Conservation (phyloP, 2,888 invertebrate species). For the Andrena fulva region DNA sequence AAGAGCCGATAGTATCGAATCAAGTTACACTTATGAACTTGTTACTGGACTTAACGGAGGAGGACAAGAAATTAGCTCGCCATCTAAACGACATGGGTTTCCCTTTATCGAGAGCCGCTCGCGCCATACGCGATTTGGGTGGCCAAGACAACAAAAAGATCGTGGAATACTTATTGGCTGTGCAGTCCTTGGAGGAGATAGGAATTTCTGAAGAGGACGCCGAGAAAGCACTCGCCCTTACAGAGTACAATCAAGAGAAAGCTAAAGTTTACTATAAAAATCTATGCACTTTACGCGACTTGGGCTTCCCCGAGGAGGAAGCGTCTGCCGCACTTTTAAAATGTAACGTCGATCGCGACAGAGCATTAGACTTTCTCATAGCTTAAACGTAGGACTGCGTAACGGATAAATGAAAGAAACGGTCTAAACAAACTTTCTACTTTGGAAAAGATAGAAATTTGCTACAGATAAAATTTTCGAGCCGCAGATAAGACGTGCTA, state of each 20-base stretch:
- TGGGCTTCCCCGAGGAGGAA: conserved; percentile 92
- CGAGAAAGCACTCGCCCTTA: conserved; percentile 85
- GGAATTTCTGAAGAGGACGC: conserved; percentile 84
- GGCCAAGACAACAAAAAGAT: conserved; percentile 95
- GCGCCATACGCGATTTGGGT: conserved; percentile 90
- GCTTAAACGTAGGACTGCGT: conserved; percentile 73
- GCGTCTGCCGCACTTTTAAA: conserved; percentile 91
- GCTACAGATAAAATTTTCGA: conserved; percentile 16
- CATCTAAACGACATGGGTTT: conserved; percentile 96
- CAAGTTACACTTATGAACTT: conserved; percentile 67
- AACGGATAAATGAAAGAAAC: conserved; percentile 15
- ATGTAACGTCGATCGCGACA: conserved; percentile 93
- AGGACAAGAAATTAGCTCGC: conserved; percentile 88
- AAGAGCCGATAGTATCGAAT: conserved; percentile 50
- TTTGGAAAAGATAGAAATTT: conserved; percentile 13
- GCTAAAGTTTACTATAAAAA: conserved; percentile 85
- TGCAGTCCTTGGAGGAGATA: conserved; percentile 85
- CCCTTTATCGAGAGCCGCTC: conserved; percentile 91
- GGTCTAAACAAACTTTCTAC: conserved; percentile 39
- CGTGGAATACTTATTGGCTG: conserved; percentile 92
- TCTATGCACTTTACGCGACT: conserved; percentile 91
- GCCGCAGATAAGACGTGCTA: neutral
- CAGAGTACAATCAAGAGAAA: conserved; percentile 84
- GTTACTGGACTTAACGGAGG: conserved; percentile 76
- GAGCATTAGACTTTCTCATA: conserved; percentile 93